Conservation (phyloP, 2,797 vertebrate genomes). For the Rhabdophis nuchalis region DNA sequence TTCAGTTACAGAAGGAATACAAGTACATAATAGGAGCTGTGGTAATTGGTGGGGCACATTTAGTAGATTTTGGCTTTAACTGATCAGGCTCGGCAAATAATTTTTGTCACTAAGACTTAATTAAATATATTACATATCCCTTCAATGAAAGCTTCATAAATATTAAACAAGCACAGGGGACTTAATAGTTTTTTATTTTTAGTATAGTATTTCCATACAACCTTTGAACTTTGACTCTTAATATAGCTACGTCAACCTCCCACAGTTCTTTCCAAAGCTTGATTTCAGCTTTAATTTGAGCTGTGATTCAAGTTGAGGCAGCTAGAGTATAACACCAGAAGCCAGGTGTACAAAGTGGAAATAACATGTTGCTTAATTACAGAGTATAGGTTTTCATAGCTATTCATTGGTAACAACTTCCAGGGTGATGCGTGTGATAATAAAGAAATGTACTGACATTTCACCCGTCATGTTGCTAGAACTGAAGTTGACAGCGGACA, state of each 20-base stretch:
- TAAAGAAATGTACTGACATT: not conserved
- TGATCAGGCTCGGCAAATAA: not conserved
- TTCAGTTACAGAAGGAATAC: not conserved
- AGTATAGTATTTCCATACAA: not conserved
- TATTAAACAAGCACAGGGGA: constrained; percentile 2
- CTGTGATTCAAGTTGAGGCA: constrained; percentile 19
- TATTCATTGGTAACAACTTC: not conserved
- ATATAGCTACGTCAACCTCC: constrained; percentile 14
- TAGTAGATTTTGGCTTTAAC: not conserved
- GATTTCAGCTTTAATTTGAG: constrained; percentile 31
- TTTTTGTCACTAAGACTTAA: constrained; percentile 14
- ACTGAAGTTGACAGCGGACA: not conserved
- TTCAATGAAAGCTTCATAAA: not conserved
- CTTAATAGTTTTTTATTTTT: constrained; percentile 17
- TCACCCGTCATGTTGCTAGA: not conserved
- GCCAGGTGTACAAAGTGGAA: not conserved
- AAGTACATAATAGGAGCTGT: not conserved
- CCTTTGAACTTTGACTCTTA: constrained; percentile 36
- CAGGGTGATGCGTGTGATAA: not conserved
- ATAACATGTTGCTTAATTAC: not conserved
- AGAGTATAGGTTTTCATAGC: not conserved
- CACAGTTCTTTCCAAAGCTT: constrained; percentile 42
- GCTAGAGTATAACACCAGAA: not conserved
- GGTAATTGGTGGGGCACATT: not conserved
- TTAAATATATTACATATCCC: constrained; percentile 1